A percentile compares a stretch with the other conserved stretches of the same genome.
These are phyloP conservation scores for Drosophila villosipedis DNA, from an alignment of 2,888 invertebrate species.

Conservation along the genomic window DNA sequence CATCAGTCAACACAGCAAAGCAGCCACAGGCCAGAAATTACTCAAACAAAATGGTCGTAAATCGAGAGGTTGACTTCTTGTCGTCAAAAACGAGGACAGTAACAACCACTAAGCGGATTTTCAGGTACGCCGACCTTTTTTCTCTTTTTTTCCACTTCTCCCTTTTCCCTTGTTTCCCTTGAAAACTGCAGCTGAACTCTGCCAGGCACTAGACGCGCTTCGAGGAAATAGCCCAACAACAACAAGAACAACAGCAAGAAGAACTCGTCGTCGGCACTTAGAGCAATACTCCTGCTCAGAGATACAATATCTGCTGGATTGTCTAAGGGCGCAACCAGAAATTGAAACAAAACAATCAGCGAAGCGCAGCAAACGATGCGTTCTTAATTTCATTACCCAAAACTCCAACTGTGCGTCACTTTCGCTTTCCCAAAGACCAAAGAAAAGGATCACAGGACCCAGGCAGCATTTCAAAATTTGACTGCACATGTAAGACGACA, in stretches of 20 bases:
- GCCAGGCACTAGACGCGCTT: conserved; percentile 37
- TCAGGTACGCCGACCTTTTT: conserved; percentile 63
- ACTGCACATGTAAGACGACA: conserved; percentile 70
- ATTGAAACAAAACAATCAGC: conserved; percentile 82
- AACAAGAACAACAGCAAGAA: conserved; percentile 12
- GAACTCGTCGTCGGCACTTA: conserved; percentile 44
- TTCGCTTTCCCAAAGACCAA: conserved; percentile 60
- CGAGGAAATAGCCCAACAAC: conserved; percentile 52
- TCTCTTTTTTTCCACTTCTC: background rate
- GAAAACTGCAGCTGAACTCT: conserved; percentile 67
- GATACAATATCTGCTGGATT: conserved; percentile 35
- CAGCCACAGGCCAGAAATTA: conserved; percentile 66
- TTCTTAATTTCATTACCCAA: conserved; percentile 80
- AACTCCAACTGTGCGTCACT: conserved; percentile 70
- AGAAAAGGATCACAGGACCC: conserved; percentile 4
- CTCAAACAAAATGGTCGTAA: conserved; percentile 84
- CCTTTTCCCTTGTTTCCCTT: conserved; percentile 37
- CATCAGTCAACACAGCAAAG: conserved; percentile 49
- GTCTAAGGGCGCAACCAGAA: conserved; percentile 69
- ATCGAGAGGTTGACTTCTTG: conserved; percentile 84
- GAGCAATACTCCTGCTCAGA: conserved; percentile 23
- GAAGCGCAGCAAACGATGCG: conserved; percentile 77
- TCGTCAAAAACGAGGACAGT: conserved; percentile 75
- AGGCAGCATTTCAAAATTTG: conserved; percentile 6
- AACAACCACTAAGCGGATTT: conserved; percentile 74